phyloP scores from a whole-genome alignment of 2,888 invertebrate species.

The Ypsolopha sequella region DNA sequence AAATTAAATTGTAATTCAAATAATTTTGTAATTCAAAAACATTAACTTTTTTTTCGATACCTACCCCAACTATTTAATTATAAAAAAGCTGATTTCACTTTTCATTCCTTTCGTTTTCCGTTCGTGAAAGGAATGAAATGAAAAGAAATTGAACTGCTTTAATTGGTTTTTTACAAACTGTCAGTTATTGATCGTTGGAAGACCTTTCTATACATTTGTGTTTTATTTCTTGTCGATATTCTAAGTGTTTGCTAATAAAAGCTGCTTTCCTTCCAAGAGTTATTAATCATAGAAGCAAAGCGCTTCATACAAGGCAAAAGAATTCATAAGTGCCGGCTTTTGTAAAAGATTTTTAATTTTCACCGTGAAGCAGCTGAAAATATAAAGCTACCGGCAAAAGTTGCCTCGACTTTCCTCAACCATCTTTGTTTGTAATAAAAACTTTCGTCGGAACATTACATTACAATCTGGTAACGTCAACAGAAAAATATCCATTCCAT shows the following conservation, averaged over 20 bases:
- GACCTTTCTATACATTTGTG: conserved; percentile 5
- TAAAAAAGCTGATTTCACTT: not conserved
- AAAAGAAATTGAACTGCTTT: conserved; percentile 1
- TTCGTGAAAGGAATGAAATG: not conserved
- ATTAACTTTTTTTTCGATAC: not conserved
- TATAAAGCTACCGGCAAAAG: not conserved
- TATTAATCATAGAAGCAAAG: not conserved
- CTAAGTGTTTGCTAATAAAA: not conserved
- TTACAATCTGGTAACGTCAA: not conserved
- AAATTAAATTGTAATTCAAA: too few species aligned
- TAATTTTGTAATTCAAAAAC: not conserved
- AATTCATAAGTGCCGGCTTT: not conserved
- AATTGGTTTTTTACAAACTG: conserved; percentile 7
- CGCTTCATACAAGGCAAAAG: not conserved
- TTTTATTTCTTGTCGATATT: conserved; percentile 2
- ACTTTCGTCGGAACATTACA: not conserved
- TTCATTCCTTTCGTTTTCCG: not conserved
- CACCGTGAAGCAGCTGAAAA: not conserved
- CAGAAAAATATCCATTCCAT: not conserved
- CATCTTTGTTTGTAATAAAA: not conserved
- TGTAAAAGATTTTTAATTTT: not conserved
- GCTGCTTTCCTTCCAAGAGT: not conserved
- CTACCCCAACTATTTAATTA: not conserved
- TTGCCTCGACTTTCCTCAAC: not conserved
- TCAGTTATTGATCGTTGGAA: conserved; percentile 8